These are phyloP conservation scores for Eustalomyia histrio DNA, from an alignment of 2,888 invertebrate species.

Conservation along the genomic window DNA sequence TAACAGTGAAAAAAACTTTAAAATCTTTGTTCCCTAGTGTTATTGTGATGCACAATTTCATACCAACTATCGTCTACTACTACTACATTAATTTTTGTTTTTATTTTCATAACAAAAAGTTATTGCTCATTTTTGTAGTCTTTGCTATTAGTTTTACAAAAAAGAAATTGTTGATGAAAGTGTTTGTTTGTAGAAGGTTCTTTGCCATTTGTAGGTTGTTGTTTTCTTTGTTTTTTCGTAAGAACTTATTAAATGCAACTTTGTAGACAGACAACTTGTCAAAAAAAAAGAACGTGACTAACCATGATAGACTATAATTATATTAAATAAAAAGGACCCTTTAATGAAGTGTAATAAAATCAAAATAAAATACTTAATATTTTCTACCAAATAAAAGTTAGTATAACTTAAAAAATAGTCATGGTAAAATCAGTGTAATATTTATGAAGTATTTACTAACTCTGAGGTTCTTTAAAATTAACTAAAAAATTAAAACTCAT, in stretches of 20 bases:
- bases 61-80: not conserved
- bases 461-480: too few relatives aligned
- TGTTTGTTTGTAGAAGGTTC: slow-evolving; percentile 12
- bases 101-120: slow-evolving; percentile 13
- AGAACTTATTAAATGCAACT: slow-evolving; percentile 46
- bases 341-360: not conserved
- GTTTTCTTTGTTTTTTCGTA: not conserved
- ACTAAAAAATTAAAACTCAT: too few relatives aligned
- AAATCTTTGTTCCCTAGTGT: not conserved
- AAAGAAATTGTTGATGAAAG: slow-evolving; percentile 19
- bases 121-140: slow-evolving; percentile 28
- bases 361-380: too few relatives aligned
- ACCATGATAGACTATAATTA: slow-evolving; percentile 46
- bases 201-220: not conserved
- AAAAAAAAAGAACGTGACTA: slow-evolving; percentile 50
- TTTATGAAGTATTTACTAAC: too few relatives aligned
- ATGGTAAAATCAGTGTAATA: too few relatives aligned
- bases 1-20: too few relatives aligned
- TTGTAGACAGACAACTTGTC: slow-evolving; percentile 51
- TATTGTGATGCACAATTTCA: not conserved
- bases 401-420: too few relatives aligned
- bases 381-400: too few relatives aligned
- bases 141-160: slow-evolving; percentile 7
- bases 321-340: not conserved
- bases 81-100: not conserved